Base-by-base conservation (phyloP, 2,113 vertebrate species). In the Tautogolabrus adspersus region DNA sequence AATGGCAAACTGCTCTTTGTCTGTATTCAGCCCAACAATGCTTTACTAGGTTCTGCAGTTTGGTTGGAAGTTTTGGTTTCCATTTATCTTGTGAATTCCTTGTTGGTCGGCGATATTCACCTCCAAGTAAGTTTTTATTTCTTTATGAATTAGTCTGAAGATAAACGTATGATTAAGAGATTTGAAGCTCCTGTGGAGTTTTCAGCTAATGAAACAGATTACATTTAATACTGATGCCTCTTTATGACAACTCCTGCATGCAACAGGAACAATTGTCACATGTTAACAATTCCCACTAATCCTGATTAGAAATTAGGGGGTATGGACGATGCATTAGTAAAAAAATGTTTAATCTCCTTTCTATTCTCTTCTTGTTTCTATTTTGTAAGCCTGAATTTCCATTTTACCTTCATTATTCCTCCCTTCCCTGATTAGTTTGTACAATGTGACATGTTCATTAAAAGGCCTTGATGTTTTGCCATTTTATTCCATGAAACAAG, bases 401-500 rank as follows among this genome's bases (percentile, higher is more conserved):
- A 10, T 15, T 0, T 59, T 23, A 15, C 22, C 19, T 40, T 55
- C 13, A 51, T n/a, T 21, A 4, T 37, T 22, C 56, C n/a, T 34
- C 37, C 7, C 19, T 10, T 22, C 52, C n/a, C 54, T 68, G 42
- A 42, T 65, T 65, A 16, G 23, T 75, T 75, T 75, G 11, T 56
- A 22, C 6, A 0, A 10, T 4, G 16, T 64, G 59, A 64, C 58
- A 34, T 68, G 40, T 54, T 77, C 37, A 67, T 81, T 86, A 64
- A 63, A 70, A 82, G n/a, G 26, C 66, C 42, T 66, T 74, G 68
- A 62, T 59, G 58, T 75, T 78, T 76, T 68, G 66, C 55, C 12
- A 26, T 75, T 82, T 81, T 38, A 66, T 74, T 75, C 40, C 46
- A 63, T 60, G n/a, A 67, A 85, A 77, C 69, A 70, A 76, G n/a